Evolutionary conservation across 2,797 vertebrate species (phyloP).

Genomic region (Oreochromis grahami): DNA sequence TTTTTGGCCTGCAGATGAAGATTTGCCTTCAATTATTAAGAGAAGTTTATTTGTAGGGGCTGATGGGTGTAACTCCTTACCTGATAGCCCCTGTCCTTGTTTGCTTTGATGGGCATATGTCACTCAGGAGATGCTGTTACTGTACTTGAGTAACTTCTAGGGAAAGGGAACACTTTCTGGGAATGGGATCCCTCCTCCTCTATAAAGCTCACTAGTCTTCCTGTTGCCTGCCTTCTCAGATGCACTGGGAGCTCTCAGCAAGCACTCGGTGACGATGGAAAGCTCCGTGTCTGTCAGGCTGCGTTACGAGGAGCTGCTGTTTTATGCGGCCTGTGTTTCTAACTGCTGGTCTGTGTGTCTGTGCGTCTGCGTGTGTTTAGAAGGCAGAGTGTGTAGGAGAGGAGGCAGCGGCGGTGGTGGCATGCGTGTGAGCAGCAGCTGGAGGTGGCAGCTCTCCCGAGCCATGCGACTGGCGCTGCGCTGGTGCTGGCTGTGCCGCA

Average conservation of each 20-base stretch:
- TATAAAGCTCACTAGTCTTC: background rate
- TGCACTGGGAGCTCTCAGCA: background rate
- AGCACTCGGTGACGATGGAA: conserved; percentile 3
- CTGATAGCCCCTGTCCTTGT: conserved; percentile 11
- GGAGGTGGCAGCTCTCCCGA: conserved; percentile 81
- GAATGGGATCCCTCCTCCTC: background rate
- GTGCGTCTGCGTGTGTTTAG: conserved; percentile 58
- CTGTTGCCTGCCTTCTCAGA: background rate
- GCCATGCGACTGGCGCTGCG: conserved; percentile 82
- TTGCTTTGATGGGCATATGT: conserved; percentile 12
- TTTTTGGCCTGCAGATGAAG: conserved; percentile 14
- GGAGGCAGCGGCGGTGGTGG: conserved; percentile 7
- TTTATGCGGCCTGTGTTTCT: conserved; percentile 47
- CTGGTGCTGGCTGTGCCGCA: conserved; percentile 82
- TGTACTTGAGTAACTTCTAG: background rate
- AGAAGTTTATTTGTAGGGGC: conserved; percentile 14
- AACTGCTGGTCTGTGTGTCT: conserved; percentile 58
- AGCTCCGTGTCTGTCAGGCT: background rate
- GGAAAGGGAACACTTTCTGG: background rate
- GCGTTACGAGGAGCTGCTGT: conserved; percentile 51
- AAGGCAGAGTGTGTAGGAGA: conserved; percentile 43
- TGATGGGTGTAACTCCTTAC: conserved; percentile 13
- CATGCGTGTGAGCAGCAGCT: conserved; percentile 71
- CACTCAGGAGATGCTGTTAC: background rate
- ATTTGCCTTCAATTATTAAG: conserved; percentile 65